Conservation (phyloP, 2,888 invertebrate species). For the Acrocyrtus sp. region DNA sequence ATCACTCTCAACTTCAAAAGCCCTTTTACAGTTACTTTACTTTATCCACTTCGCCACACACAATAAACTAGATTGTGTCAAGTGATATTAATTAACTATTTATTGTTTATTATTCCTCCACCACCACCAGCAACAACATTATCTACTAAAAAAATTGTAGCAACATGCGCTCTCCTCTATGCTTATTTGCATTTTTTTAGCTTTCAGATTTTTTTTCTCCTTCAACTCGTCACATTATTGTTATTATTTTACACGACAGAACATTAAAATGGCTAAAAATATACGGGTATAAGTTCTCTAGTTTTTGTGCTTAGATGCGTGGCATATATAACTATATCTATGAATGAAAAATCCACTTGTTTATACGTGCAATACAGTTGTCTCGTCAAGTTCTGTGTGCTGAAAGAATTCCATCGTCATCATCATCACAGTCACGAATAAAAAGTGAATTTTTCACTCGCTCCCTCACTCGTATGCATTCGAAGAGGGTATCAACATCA, state of each 20-base stretch:
- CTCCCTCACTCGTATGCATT: constrained; percentile 2
- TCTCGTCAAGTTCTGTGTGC: background rate
- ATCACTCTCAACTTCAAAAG: too few species aligned
- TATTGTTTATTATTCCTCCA: constrained; percentile 11
- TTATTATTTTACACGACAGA: too few species aligned
- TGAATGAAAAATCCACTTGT: background rate
- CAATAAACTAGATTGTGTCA: constrained; percentile 35
- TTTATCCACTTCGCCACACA: background rate
- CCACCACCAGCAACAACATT: too few species aligned
- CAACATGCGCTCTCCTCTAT: background rate
- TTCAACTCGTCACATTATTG: too few species aligned
- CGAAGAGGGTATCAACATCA: too few species aligned
- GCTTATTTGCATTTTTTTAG: background rate
- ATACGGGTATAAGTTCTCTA: background rate
- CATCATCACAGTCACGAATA: constrained; percentile 9
- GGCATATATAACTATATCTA: background rate
- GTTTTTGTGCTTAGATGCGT: background rate
- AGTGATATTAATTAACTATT: constrained; percentile 39
- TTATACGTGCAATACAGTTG: background rate
- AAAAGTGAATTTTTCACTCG: constrained; percentile 27
- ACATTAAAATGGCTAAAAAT: too few species aligned
- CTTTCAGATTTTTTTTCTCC: too few species aligned
- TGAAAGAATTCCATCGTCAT: constrained; percentile 23
- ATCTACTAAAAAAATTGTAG: too few species aligned
- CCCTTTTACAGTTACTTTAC: too few species aligned